These are phyloP conservation scores for Patiria pectinifera DNA, from an alignment of 53 echinoderm and acorn worm genomes.

Conservation along the genomic window DNA sequence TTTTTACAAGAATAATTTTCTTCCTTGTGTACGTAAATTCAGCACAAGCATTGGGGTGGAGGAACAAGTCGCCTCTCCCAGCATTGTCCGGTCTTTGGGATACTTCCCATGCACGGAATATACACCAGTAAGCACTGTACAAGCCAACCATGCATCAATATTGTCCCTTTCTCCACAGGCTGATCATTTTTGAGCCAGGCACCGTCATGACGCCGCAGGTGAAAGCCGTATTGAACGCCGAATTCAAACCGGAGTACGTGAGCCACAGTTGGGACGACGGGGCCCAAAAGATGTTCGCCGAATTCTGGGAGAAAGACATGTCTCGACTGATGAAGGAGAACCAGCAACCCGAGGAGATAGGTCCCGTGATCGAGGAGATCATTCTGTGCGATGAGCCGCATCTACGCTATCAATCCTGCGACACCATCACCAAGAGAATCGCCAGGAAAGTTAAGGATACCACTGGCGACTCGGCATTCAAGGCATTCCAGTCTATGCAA, in stretches of 20 bases:
- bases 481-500: conserved; percentile 15
- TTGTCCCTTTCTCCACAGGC: not conserved
- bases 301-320: not conserved
- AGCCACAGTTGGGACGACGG: not conserved
- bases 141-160: too few relatives aligned
- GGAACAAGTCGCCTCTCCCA: too few relatives aligned
- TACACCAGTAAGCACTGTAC: too few relatives aligned
- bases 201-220: not conserved
- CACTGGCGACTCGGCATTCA: conserved; percentile 6
- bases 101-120: too few relatives aligned
- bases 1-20: too few relatives aligned
- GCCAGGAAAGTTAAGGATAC: not conserved
- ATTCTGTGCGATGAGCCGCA: conserved; percentile 16
- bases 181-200: conserved; percentile 35
- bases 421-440: not conserved
- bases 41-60: too few relatives aligned
- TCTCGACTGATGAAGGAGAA: not conserved
- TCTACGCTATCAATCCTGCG: conserved; percentile 2
- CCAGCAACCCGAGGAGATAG: conserved; percentile 16
- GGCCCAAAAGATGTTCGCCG: not conserved
- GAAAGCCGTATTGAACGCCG: not conserved
- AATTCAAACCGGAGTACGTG: conserved; percentile 11
- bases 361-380: conserved; percentile 8
- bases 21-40: too few relatives aligned
- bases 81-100: too few relatives aligned